Percentiles rank a stretch among this genome's conserved stretches.
Evolutionary conservation across 2,888 invertebrate genomes (phyloP).

Genomic region (Acheta domesticus): DNA sequence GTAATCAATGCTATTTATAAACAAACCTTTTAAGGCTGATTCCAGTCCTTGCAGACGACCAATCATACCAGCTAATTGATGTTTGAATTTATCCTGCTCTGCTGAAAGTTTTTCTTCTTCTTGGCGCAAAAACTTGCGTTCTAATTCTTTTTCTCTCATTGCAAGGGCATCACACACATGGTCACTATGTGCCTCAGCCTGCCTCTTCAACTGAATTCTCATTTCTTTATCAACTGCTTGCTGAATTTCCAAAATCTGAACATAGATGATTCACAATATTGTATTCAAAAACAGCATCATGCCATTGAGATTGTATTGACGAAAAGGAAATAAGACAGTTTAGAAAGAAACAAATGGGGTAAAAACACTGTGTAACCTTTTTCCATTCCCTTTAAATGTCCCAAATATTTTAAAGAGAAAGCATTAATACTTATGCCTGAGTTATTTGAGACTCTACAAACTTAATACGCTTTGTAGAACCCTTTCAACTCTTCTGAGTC

Average conservation of each 20-base stretch:
- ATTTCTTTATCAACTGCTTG: conserved; percentile 68
- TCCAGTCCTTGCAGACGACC: conserved; percentile 75
- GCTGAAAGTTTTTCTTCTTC: conserved; percentile 65
- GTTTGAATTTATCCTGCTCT: conserved; percentile 65
- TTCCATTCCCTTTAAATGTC: too few relatives aligned
- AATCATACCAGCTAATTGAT: conserved; percentile 67
- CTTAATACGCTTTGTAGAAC: too few relatives aligned
- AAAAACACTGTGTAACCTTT: too few relatives aligned
- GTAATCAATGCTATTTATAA: too few relatives aligned
- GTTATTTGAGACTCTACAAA: too few relatives aligned
- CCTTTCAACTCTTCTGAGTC: too few relatives aligned
- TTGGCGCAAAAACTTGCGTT: conserved; percentile 53
- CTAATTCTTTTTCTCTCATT: conserved; percentile 57
- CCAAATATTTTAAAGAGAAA: too few relatives aligned
- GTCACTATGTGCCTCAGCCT: conserved; percentile 82
- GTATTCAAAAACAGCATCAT: conserved; percentile 12
- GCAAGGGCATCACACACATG: conserved; percentile 69
- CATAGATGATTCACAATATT: conserved; percentile 37
- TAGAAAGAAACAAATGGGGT: too few relatives aligned
- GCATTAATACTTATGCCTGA: too few relatives aligned
- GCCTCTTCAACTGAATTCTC: conserved; percentile 74
- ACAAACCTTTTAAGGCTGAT: conserved; percentile 62
- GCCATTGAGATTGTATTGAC: too few relatives aligned
- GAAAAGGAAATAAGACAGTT: too few relatives aligned
- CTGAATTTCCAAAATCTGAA: conserved; percentile 61